Base-by-base conservation (phyloP, 2,888 invertebrate species). In the Leptopterna dolabrata region DNA sequence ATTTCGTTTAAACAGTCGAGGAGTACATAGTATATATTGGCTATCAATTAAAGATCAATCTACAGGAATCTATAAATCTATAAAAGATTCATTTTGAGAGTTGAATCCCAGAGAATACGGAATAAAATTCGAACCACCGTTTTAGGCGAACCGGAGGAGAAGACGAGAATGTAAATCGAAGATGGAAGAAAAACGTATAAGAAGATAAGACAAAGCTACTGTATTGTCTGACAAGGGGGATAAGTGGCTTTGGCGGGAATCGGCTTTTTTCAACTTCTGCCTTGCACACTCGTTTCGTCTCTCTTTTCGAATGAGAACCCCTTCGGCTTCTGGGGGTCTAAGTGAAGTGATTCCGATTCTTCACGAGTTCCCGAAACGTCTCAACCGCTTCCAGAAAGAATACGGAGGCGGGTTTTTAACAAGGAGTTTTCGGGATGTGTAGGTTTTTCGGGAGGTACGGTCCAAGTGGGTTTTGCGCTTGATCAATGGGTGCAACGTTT, bases 221-320 rank as follows among this genome's bases (percentile, higher is more conserved):
- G 73, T 73, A 73, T 73, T 73, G 73, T 81, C 83, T 83, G 83
- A 83, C 83, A 83, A 73, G 63, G 36, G 71, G 83, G 83, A 83
- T 83, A 83, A 83, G 83, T 83, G 83, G 83, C 51, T 83, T 43
- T 71, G 70, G 83, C 43, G 51, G 83, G 71, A n/a, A 36, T 83
- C 55, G 43, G 51, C 30, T 83, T 70, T 71, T 63, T 41, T 63
- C 24, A 30, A 36, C 43, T 24, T 71, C 45, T 83, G 36, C 30
- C 43, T 55, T 45, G 29, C 41, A 41, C 45, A 47, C 43, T 43
- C 47, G 24, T 43, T 45, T 27, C 43, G 43, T 41, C 78, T 78
- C 47, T 11, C 45, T 47, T 45, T 76, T 45, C 27, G 19, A 19
- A 43, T 19, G 27, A 24, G 43, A 19, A 63, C 0, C 16, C 63